Evolutionary conservation across 2,888 invertebrate genomes (phyloP).

Genomic region (Myathropa florea): DNA sequence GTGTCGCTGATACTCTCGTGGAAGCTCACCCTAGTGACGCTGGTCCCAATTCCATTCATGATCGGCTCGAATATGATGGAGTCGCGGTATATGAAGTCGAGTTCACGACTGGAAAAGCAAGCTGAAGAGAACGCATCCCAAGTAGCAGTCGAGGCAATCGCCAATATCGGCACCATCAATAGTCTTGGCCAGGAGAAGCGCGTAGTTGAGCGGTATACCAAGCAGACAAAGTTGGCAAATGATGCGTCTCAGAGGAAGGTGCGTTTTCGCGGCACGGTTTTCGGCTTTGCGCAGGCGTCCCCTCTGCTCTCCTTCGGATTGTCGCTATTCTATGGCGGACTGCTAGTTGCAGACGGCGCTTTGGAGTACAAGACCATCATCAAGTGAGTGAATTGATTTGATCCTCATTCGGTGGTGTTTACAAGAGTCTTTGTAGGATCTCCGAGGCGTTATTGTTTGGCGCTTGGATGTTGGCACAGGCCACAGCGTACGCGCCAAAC

Average conservation of each 20-base stretch:
- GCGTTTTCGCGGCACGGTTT: conserved; percentile 86
- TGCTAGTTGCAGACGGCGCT: conserved; percentile 84
- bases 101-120: conserved; percentile 83
- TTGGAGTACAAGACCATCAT: conserved; percentile 86
- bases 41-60: conserved; percentile 86
- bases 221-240: conserved; percentile 82
- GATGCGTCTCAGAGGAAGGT: conserved; percentile 82
- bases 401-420: not conserved
- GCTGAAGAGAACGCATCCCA: conserved; percentile 86
- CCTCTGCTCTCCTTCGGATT: conserved; percentile 88
- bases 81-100: conserved; percentile 84
- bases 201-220: conserved; percentile 83
- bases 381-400: conserved; percentile 81
- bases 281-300: conserved; percentile 86
- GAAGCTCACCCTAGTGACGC: conserved; percentile 86
- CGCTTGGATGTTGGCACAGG: conserved; percentile 90
- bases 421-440: conserved; percentile 81
- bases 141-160: conserved; percentile 88
- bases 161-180: conserved; percentile 87
- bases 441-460: conserved; percentile 89
- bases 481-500: conserved; percentile 89
- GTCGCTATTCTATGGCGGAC: conserved; percentile 87
- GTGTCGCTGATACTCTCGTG: conserved; percentile 86
- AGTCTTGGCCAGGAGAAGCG: conserved; percentile 85
- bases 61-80: conserved; percentile 86